Percentiles rank a stretch among this genome's conserved stretches.
These are phyloP conservation scores for Penaeus vannamei DNA, from an alignment of 1,140 invertebrate species.

Conservation along the genomic window DNA sequence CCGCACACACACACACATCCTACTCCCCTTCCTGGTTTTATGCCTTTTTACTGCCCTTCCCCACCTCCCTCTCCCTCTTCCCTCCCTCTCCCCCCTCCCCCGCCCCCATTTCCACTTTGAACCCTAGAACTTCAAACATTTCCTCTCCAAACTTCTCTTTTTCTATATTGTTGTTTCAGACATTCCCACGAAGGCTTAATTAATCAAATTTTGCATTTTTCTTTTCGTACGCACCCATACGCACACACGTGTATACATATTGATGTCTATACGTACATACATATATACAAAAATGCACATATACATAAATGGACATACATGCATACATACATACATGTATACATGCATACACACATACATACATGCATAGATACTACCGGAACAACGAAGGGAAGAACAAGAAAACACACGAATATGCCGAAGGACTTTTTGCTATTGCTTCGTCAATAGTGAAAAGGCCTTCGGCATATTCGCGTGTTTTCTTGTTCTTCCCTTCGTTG, in stretches of 20 bases:
- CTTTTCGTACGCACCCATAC: not conserved
- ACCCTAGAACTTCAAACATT: not conserved
- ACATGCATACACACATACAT: too few species aligned
- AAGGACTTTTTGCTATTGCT: too few species aligned
- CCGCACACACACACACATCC: too few species aligned
- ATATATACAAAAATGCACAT: not conserved
- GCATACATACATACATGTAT: not conserved
- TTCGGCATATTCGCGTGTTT: too few species aligned
- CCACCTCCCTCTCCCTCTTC: not conserved
- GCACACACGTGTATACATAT: conserved; percentile 35
- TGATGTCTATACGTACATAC: conserved; percentile 28
- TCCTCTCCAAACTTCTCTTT: not conserved
- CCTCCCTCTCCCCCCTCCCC: not conserved
- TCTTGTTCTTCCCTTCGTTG: too few species aligned
- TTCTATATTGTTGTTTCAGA: not conserved
- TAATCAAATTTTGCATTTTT: not conserved
- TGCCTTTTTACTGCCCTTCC: not conserved
- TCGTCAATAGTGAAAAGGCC: too few species aligned
- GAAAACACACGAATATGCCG: too few species aligned
- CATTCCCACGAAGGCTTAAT: not conserved
- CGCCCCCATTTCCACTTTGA: not conserved
- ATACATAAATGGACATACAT: not conserved
- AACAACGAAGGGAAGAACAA: too few species aligned
- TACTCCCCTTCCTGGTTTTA: too few species aligned
- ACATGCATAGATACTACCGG: too few species aligned